Evolutionary conservation across 1,140 invertebrate species (phyloP).

Genomic region (Panonychus citri): DNA sequence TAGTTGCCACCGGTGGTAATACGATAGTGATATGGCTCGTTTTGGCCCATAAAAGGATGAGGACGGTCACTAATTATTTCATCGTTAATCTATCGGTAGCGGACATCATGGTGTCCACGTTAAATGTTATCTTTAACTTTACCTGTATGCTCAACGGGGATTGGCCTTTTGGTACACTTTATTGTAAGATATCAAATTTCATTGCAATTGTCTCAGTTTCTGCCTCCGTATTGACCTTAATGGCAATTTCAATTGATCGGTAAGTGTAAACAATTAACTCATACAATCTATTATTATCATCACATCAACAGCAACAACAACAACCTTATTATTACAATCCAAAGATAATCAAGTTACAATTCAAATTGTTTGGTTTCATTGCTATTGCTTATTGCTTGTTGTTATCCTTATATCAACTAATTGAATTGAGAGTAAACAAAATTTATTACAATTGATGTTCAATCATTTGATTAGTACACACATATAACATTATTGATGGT

Average conservation of each 20-base stretch:
- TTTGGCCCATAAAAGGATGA: constrained; percentile 38
- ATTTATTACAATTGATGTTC: too few relatives aligned
- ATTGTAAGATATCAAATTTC: constrained; percentile 70
- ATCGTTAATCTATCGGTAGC: constrained; percentile 20
- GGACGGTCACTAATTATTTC: constrained; percentile 21
- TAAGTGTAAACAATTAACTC: constrained; percentile 5
- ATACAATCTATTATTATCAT: not conserved
- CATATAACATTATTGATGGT: too few relatives aligned
- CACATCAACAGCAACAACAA: too few relatives aligned
- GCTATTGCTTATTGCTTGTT: too few relatives aligned
- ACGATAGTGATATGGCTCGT: constrained; percentile 73
- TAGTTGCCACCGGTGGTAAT: constrained; percentile 54
- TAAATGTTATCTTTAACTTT: constrained; percentile 28
- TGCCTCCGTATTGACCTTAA: constrained; percentile 37
- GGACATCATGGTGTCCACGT: constrained; percentile 21
- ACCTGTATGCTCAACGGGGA: constrained; percentile 28
- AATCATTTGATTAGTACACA: too few relatives aligned
- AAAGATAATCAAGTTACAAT: too few relatives aligned
- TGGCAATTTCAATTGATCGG: constrained; percentile 18
- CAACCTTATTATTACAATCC: too few relatives aligned
- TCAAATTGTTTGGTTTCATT: too few relatives aligned
- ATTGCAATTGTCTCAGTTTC: constrained; percentile 65
- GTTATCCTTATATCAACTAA: too few relatives aligned
- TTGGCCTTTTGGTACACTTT: constrained; percentile 62
- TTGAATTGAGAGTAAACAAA: too few relatives aligned